phyloP scores from a whole-genome alignment of 2,888 invertebrate genomes.

The Drosophila peninsularis region DNA sequence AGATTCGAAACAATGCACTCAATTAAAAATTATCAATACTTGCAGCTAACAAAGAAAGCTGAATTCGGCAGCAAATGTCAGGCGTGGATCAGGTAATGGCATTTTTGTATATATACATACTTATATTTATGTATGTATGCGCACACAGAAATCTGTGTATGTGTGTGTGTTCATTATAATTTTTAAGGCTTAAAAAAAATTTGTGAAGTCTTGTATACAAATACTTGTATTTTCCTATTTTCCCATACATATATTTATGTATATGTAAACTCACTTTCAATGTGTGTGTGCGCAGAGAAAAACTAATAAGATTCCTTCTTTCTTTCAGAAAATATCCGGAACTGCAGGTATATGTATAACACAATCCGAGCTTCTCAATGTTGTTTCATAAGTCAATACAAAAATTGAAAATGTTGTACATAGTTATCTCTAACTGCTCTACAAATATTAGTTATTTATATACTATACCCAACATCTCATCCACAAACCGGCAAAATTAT shows the following conservation, averaged over 20 bases:
- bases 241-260: not conserved
- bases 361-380: conserved; percentile 3
- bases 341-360: conserved; percentile 76
- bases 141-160: conserved; percentile 20
- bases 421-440: too few species aligned
- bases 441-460: too few species aligned
- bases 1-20: not conserved
- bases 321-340: conserved; percentile 81
- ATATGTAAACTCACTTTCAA: not conserved
- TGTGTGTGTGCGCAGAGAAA: conserved; percentile 1
- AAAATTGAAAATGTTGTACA: not conserved
- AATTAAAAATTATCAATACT: conserved; percentile 24
- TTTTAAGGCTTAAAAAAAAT: conserved; percentile 15
- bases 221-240: not conserved
- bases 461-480: not conserved
- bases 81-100: conserved; percentile 93
- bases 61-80: conserved; percentile 90
- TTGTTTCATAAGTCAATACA: conserved; percentile 6
- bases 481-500: not conserved
- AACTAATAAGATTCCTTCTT: conserved; percentile 37
- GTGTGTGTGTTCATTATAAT: conserved; percentile 4
- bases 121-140: conserved; percentile 35
- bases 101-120: conserved; percentile 55
- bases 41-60: conserved; percentile 73
- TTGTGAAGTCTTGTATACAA: conserved; percentile 3